Conservation (phyloP, 2,113 vertebrate species). For the Psittacara wagleri region DNA sequence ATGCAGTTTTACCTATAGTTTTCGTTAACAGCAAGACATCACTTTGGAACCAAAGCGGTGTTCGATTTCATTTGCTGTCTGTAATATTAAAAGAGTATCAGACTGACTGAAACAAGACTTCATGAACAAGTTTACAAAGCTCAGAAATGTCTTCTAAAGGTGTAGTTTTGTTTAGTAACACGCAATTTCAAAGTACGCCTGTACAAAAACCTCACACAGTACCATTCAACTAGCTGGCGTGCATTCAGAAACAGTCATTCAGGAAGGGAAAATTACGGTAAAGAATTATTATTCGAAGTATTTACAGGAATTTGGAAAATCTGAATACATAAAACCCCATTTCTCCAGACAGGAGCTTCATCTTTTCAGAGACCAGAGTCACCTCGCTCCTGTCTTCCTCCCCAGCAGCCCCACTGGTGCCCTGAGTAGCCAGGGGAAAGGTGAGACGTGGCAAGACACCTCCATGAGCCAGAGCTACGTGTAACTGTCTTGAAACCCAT, state of each 20-base stretch:
- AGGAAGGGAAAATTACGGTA: neutral
- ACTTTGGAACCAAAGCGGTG: neutral
- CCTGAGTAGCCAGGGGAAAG: neutral
- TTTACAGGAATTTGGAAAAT: conserved; percentile 40
- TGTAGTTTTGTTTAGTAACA: neutral
- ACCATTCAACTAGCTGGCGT: neutral
- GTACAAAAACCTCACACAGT: neutral
- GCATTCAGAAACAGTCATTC: neutral
- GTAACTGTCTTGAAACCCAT: neutral
- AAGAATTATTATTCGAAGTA: conserved; percentile 2
- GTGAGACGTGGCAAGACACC: rapidly evolving
- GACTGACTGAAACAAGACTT: neutral
- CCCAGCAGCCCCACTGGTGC: neutral
- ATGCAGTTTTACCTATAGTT: neutral
- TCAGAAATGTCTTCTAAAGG: neutral
- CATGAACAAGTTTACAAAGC: neutral
- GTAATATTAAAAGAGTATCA: neutral
- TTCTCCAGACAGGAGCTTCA: neutral
- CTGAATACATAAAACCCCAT: neutral
- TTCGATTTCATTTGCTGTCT: neutral
- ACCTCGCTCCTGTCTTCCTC: neutral
- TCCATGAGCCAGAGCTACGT: rapidly evolving
- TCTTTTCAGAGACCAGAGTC: neutral
- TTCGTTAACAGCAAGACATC: neutral
- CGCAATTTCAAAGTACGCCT: neutral